Conservation (phyloP, 2,888 invertebrate species). For the Phengaris alcon region DNA sequence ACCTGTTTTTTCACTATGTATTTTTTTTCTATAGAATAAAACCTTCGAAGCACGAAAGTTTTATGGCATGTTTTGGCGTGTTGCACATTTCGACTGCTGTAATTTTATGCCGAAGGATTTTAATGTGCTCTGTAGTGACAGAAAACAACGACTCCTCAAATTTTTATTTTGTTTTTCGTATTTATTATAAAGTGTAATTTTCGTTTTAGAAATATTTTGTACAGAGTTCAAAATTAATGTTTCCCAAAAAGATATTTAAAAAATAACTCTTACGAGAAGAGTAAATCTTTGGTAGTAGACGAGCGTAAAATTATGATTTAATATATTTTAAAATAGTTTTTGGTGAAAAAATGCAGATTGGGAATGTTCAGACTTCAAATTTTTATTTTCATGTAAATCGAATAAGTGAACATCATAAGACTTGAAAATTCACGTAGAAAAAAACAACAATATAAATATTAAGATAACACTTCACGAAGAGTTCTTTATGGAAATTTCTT, state of each 20-base stretch:
- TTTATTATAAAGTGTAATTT: not conserved
- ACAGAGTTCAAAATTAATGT: not conserved
- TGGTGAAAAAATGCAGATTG: not conserved
- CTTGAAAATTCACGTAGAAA: too few species aligned
- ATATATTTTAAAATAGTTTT: not conserved
- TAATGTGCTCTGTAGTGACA: not conserved
- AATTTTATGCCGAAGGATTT: slow-evolving; percentile 2
- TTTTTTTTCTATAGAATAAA: too few species aligned
- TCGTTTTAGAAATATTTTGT: not conserved
- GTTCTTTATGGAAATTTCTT: too few species aligned
- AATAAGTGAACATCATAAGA: not conserved
- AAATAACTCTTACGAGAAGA: not conserved
- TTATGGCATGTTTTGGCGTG: too few species aligned
- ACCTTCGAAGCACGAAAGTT: too few species aligned
- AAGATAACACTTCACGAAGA: too few species aligned
- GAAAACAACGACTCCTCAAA: not conserved
- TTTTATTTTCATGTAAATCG: not conserved
- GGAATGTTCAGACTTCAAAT: not conserved
- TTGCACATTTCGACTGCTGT: not conserved
- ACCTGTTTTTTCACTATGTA: too few species aligned
- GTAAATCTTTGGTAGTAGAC: not conserved
- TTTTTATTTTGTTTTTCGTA: not conserved
- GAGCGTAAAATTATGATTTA: too few species aligned
- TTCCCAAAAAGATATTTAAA: not conserved
- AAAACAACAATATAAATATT: too few species aligned